Evolutionary conservation across 2,113 vertebrate species (phyloP).

Genomic region (Tragelaphus imberbis): DNA sequence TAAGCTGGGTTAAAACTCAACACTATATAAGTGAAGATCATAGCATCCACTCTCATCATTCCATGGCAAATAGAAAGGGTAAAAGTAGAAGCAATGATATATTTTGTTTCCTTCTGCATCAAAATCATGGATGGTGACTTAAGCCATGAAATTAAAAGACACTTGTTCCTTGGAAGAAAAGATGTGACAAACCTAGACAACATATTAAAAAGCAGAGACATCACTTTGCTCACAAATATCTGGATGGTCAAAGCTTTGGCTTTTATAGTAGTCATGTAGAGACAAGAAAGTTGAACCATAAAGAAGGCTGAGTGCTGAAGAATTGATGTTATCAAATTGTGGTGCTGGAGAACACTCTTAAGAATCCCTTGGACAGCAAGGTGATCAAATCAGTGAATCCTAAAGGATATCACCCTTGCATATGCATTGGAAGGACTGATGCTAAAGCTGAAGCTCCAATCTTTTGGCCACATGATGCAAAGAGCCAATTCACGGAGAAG

Average conservation of each 20-base stretch:
- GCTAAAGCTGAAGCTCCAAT: not conserved
- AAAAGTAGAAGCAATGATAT: not conserved
- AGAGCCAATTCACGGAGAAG: not conserved
- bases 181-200: not conserved
- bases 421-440: not conserved
- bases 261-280: not conserved
- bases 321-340: not conserved
- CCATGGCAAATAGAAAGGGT: too few species aligned
- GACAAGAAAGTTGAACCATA: not conserved
- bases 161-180: not conserved
- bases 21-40: not conserved
- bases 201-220: not conserved
- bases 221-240: not conserved
- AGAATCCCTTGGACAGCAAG: not conserved
- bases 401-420: not conserved
- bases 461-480: not conserved
- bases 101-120: not conserved
- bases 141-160: not conserved
- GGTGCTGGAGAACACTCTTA: not conserved
- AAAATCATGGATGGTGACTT: not conserved
- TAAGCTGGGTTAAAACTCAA: not conserved
- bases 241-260: not conserved
- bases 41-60: not conserved
- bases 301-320: not conserved
- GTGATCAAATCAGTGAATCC: not conserved